Evolutionary conservation across 2,797 vertebrate species (phyloP).

Genomic region (Platyrinchus mystaceus): DNA sequence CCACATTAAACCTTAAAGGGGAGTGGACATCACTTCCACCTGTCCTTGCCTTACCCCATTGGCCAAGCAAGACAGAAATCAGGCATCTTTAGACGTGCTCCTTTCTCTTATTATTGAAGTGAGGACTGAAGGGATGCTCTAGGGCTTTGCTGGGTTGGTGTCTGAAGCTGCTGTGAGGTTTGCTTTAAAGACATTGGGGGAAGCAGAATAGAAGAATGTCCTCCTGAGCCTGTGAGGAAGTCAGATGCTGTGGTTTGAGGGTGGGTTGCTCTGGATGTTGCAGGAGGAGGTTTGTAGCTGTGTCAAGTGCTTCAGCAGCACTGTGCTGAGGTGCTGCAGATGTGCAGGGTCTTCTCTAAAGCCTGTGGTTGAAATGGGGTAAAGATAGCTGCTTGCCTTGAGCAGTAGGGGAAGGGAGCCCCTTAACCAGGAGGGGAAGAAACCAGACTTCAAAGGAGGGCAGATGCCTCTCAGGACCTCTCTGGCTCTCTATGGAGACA

Average conservation of each 20-base stretch:
- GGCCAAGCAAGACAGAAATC: background rate
- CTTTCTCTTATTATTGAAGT: rapidly evolving
- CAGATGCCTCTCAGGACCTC: background rate
- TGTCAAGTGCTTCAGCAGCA: rapidly evolving
- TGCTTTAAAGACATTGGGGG: background rate
- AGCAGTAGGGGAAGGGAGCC: background rate
- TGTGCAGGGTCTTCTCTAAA: background rate
- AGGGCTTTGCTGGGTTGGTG: background rate
- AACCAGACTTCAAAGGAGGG: background rate
- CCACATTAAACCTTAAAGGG: background rate
- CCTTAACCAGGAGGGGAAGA: background rate
- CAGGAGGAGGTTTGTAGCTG: background rate
- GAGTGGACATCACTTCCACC: background rate
- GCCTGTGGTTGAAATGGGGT: background rate
- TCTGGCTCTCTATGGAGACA: background rate
- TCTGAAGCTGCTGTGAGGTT: background rate
- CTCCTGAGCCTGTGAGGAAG: background rate
- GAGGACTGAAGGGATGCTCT: background rate
- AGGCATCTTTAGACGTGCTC: background rate
- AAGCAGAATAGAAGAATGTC: background rate
- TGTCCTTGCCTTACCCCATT: background rate
- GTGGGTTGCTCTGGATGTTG: background rate
- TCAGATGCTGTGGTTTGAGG: background rate
- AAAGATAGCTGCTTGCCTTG: background rate
- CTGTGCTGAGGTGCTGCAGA: background rate